A percentile compares a stretch with the other conserved stretches of the same genome.
Evolutionary conservation across 2,888 invertebrate species (phyloP).

Genomic region (Oxytorus armatus): DNA sequence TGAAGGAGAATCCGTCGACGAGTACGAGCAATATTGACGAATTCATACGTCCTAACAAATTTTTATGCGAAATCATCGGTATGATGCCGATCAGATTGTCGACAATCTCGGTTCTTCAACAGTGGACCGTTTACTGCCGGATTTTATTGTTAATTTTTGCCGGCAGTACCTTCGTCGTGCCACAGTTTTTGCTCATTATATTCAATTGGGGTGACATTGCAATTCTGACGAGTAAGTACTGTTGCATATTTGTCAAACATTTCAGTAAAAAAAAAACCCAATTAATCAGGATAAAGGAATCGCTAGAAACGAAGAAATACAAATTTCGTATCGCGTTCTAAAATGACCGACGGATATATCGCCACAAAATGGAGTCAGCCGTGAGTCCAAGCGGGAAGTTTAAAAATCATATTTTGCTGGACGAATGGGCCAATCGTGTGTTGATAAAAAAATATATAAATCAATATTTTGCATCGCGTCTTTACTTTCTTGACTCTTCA

Average conservation of each 20-base stretch:
- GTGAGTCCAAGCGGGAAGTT: no score
- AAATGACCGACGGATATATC: no score
- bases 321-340: no score
- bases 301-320: background rate
- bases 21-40: background rate
- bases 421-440: no score
- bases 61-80: constrained; percentile 63
- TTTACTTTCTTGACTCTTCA: no score
- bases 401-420: no score
- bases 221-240: constrained; percentile 65
- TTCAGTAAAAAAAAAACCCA: background rate
- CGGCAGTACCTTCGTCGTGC: constrained; percentile 64
- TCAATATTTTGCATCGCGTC: no score
- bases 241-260: background rate
- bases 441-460: no score
- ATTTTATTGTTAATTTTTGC: constrained; percentile 56
- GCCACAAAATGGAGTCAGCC: no score
- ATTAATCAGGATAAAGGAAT: no score
- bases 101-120: constrained; percentile 13
- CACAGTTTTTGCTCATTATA: constrained; percentile 62
- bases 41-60: constrained; percentile 52
- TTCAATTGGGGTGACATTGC: constrained; percentile 65
- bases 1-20: background rate
- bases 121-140: constrained; percentile 64
- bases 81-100: constrained; percentile 62